These are phyloP conservation scores for Charadrius vociferus DNA, from an alignment of 2,113 vertebrate species.

Conservation along the genomic window DNA sequence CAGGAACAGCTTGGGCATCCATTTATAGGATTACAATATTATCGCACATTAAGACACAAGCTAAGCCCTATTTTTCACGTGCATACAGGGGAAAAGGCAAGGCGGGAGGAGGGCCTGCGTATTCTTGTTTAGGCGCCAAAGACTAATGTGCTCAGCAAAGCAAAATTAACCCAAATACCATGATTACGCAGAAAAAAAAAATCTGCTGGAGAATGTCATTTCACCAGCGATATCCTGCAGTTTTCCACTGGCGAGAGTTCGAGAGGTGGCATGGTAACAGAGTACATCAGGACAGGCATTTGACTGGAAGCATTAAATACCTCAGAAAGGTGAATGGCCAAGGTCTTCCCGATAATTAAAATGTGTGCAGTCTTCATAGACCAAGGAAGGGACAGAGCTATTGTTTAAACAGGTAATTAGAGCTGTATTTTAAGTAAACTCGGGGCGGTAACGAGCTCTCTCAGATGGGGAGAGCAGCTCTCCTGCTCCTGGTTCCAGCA, in stretches of 20 bases:
- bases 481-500: neutral
- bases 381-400: constrained; percentile 53
- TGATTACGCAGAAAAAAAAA: constrained; percentile 72
- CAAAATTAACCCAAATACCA: constrained; percentile 67
- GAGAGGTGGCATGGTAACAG: constrained; percentile 73
- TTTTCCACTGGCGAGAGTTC: constrained; percentile 57
- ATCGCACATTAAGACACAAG: neutral
- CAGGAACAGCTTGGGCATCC: neutral
- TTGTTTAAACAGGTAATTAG: constrained; percentile 67
- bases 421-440: constrained; percentile 63
- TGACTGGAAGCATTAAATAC: constrained; percentile 78
- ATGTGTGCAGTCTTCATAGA: constrained; percentile 64
- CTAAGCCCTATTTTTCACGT: neutral
- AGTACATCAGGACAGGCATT: constrained; percentile 73
- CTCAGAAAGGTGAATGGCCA: constrained; percentile 71
- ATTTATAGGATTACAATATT: constrained; percentile 2
- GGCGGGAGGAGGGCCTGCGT: neutral
- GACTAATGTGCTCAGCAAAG: constrained; percentile 65
- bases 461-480: neutral
- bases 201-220: constrained; percentile 62
- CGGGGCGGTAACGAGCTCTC: neutral
- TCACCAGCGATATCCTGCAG: constrained; percentile 59
- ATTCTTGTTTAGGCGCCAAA: constrained; percentile 24
- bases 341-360: constrained; percentile 75
- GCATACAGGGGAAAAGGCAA: neutral